Percentiles rank a stretch among this genome's conserved stretches.
Conservation (phyloP, 2,113 vertebrate genomes). For the Alligator mississippiensis region DNA sequence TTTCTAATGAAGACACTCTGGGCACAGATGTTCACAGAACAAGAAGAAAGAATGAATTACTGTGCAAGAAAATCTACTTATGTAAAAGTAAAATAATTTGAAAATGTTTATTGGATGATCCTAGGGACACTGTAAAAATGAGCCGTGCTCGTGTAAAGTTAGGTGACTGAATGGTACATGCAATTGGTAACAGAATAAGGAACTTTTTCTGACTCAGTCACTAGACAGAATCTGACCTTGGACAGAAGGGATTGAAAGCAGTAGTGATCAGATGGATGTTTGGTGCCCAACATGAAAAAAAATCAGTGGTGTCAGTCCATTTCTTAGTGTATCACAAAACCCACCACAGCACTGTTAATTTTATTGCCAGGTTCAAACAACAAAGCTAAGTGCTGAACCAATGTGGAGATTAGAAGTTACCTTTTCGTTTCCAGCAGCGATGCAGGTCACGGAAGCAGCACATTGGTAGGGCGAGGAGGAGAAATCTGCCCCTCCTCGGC, state of each 20-base stretch:
- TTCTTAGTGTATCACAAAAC: constrained; percentile 9
- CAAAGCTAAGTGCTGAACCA: neutral
- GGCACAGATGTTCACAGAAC: neutral
- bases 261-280: neutral
- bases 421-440: constrained; percentile 10
- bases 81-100: constrained; percentile 50
- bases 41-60: neutral
- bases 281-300: constrained; percentile 28
- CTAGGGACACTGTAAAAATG: neutral
- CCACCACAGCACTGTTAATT: constrained; percentile 31
- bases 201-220: constrained; percentile 26
- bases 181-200: neutral
- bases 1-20: constrained; percentile 1
- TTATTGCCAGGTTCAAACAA: constrained; percentile 38
- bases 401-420: constrained; percentile 14
- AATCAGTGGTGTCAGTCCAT: neutral
- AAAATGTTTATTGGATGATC: constrained; percentile 1
- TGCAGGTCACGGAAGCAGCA: neutral
- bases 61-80: constrained; percentile 17
- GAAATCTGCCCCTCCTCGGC: constrained; percentile 23
- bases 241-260: neutral
- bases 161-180: neutral
- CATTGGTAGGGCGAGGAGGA: neutral
- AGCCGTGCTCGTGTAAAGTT: neutral
- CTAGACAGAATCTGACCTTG: constrained; percentile 35